Evolutionary conservation across 1,140 invertebrate species (phyloP).

Genomic region (Panagrolaimus sp.): DNA sequence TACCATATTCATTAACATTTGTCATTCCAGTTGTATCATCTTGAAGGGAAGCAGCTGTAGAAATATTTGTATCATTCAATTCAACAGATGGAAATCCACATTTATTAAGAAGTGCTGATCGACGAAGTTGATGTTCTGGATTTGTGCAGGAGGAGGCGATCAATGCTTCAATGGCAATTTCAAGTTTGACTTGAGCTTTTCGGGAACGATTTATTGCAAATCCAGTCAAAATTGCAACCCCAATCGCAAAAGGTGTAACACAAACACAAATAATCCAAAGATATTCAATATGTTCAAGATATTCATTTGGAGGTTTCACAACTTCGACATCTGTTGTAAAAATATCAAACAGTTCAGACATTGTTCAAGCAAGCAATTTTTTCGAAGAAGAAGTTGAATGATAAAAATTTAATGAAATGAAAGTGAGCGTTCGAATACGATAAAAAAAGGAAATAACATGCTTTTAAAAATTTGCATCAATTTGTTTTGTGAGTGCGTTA

Average conservation of each 20-base stretch:
- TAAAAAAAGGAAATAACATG: no score
- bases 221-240: not conserved
- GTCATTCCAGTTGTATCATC: not conserved
- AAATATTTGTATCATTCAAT: not conserved
- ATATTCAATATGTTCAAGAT: not conserved
- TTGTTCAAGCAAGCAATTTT: no score
- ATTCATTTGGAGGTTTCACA: no score
- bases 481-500: no score
- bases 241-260: not conserved
- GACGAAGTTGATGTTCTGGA: not conserved
- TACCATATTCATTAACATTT: conserved; percentile 15
- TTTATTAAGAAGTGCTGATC: not conserved
- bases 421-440: no score
- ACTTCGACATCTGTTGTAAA: no score
- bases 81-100: conserved; percentile 13
- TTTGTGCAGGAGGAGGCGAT: conserved; percentile 3
- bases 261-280: not conserved
- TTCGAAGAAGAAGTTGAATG: no score
- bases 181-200: not conserved
- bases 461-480: no score
- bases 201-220: not conserved
- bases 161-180: not conserved
- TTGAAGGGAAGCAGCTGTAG: not conserved
- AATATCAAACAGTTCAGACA: no score
- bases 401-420: no score